Conservation (phyloP, 2,113 vertebrate genomes). For the Scomber scombrus region DNA sequence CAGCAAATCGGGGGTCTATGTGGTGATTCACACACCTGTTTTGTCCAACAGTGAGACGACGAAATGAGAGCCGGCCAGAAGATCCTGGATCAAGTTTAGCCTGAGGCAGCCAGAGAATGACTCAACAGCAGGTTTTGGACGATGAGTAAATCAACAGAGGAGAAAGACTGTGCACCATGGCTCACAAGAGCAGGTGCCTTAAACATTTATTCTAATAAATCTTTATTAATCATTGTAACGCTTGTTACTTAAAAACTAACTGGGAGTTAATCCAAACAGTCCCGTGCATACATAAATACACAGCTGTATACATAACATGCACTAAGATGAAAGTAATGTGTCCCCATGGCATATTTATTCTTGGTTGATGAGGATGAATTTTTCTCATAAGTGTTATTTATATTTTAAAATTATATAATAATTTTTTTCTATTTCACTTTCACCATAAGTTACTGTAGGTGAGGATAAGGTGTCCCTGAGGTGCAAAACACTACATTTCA, state of each 20-base stretch:
- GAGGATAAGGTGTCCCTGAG: no score
- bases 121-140: slow-evolving; percentile 61
- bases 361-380: no score
- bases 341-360: no score
- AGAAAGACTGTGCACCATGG: slow-evolving; percentile 34
- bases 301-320: no score
- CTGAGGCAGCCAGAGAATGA: slow-evolving; percentile 52
- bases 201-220: slow-evolving; percentile 20
- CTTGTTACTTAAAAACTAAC: background rate
- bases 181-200: slow-evolving; percentile 51
- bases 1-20: slow-evolving; percentile 12
- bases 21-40: slow-evolving; percentile 63
- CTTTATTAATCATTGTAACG: background rate
- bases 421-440: no score
- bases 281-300: no score
- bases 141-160: slow-evolving; percentile 52
- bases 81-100: slow-evolving; percentile 43
- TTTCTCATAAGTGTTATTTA: no score
- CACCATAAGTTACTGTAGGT: no score
- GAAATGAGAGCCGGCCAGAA: slow-evolving; percentile 43
- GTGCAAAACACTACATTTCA: no score
- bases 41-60: slow-evolving; percentile 49
- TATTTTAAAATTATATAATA: no score
- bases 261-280: background rate
- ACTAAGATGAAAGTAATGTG: no score